phyloP scores from a whole-genome alignment of 2,888 invertebrate species.

The Limnephilus auricula region DNA sequence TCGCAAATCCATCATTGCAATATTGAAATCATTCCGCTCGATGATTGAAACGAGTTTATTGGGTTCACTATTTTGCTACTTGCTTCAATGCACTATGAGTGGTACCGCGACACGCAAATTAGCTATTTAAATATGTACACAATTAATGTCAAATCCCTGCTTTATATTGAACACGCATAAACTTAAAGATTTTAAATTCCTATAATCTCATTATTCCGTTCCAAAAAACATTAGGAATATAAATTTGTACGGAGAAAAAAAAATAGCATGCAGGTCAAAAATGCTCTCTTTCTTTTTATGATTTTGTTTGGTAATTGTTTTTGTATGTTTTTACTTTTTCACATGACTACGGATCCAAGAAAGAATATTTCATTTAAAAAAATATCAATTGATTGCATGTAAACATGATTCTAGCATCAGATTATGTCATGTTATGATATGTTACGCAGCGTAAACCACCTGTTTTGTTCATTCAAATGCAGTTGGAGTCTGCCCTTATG shows the following conservation, averaged over 20 bases:
- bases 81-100: background rate
- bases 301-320: slow-evolving; percentile 13
- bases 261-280: background rate
- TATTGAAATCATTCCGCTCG: background rate
- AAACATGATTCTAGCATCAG: background rate
- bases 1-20: background rate
- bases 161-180: slow-evolving; percentile 8
- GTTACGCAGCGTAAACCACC: slow-evolving; percentile 11
- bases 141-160: slow-evolving; percentile 3
- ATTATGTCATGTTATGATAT: slow-evolving; percentile 10
- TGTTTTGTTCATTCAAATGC: background rate
- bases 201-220: background rate
- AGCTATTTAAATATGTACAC: background rate
- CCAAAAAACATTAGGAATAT: background rate
- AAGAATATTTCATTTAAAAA: background rate
- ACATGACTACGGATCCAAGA: slow-evolving; percentile 46
- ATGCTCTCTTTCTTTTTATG: background rate
- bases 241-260: background rate
- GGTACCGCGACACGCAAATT: slow-evolving; percentile 10
- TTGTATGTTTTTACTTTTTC: background rate
- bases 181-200: background rate
- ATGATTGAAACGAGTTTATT: background rate
- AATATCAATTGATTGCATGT: background rate
- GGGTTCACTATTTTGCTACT: background rate
- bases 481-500: background rate